Evolutionary conservation across 2,113 vertebrate species (phyloP).

Genomic region (Octodon degus): DNA sequence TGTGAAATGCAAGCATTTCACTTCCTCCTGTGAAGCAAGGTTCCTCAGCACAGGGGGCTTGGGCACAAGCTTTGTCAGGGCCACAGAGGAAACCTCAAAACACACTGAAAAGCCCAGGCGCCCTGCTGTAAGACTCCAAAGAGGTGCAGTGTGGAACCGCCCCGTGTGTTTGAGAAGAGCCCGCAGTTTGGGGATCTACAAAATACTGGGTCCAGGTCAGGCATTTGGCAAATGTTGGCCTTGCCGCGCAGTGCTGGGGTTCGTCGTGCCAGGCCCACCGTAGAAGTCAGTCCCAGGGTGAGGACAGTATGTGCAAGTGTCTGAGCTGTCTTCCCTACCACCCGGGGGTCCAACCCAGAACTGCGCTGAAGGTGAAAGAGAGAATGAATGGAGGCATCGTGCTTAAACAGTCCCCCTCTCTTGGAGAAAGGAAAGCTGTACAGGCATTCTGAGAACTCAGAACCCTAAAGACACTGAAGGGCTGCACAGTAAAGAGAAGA

Average conservation of each 20-base stretch:
- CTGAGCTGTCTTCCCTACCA: not conserved
- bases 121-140: not conserved
- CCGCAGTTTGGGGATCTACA: not conserved
- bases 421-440: not conserved
- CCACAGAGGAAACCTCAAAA: not conserved
- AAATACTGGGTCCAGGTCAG: not conserved
- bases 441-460: not conserved
- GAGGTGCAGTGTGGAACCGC: not conserved
- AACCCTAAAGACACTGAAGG: not conserved
- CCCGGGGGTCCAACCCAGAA: no score
- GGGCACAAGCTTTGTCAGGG: not conserved
- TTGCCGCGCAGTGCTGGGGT: not conserved
- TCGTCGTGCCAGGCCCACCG: not conserved
- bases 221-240: not conserved
- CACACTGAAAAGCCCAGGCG: not conserved
- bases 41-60: not conserved
- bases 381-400: not conserved
- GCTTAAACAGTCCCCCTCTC: not conserved
- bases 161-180: not conserved
- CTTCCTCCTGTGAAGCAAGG: not conserved
- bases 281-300: not conserved
- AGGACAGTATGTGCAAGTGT: not conserved
- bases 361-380: not conserved
- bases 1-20: conserved; percentile 14
- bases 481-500: not conserved